Conservation (phyloP, 2,113 vertebrate genomes). For the Actenoides lindsayi region DNA sequence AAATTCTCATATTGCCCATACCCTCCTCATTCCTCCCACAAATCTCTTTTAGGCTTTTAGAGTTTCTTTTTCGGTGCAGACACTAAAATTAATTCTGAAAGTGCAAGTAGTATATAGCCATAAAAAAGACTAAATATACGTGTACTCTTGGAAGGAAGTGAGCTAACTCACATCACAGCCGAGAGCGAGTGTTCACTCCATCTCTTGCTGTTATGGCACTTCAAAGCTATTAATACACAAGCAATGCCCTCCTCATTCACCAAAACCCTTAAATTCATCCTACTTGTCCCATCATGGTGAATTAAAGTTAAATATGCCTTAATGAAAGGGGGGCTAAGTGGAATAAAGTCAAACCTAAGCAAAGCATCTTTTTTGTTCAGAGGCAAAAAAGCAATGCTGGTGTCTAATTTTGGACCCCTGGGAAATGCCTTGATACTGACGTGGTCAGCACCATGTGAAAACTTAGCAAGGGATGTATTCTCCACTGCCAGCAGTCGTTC, state of each 20-base stretch:
- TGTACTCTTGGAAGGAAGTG: not conserved
- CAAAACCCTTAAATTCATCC: not conserved
- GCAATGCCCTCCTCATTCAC: not conserved
- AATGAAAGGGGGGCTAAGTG: conserved; percentile 5
- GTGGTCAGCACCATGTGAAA: conserved; percentile 8
- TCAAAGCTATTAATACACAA: not conserved
- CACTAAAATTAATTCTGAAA: not conserved
- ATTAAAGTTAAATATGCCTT: conserved; percentile 5
- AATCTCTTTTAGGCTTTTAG: not conserved
- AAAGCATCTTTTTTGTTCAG: not conserved
- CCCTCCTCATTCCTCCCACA: not conserved
- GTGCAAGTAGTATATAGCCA: not conserved
- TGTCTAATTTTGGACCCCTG: conserved; percentile 32
- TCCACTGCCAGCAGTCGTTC: not conserved
- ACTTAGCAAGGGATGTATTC: not conserved
- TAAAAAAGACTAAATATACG: not conserved
- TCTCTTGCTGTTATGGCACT: not conserved
- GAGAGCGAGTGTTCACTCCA: accelerated
- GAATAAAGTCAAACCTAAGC: not conserved
- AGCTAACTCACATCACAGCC: not conserved
- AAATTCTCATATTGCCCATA: not conserved
- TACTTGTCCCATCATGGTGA: not conserved
- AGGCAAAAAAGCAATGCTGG: not conserved
- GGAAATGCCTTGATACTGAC: conserved; percentile 13
- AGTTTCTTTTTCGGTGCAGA: not conserved